Percentiles rank a stretch among this genome's conserved stretches.
Evolutionary conservation across 2,797 vertebrate species (phyloP).

Genomic region (Dicrostonyx torquatus): DNA sequence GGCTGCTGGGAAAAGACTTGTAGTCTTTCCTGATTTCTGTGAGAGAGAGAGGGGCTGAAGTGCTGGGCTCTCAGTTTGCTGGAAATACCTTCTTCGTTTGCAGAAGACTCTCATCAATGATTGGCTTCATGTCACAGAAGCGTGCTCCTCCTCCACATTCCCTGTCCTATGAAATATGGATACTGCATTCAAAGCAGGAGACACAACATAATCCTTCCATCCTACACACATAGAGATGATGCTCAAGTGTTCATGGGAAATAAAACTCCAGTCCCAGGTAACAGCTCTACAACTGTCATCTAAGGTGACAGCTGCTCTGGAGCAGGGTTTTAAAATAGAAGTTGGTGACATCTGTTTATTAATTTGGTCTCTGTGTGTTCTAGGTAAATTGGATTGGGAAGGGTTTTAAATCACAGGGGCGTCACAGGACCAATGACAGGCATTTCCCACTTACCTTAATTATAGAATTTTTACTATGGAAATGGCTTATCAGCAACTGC

Average conservation of each 20-base stretch:
- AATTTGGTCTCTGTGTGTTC: neutral
- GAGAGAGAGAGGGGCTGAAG: neutral
- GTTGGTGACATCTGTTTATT: neutral
- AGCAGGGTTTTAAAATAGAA: neutral
- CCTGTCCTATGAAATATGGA: neutral
- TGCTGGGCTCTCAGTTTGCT: neutral
- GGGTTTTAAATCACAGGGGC: neutral
- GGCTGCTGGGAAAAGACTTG: neutral
- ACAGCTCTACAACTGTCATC: neutral
- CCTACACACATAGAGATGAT: neutral
- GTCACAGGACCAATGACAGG: neutral
- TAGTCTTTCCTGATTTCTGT: neutral
- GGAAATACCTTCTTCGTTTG: neutral
- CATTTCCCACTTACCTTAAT: constrained; percentile 60
- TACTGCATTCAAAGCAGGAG: neutral
- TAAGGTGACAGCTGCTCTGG: neutral
- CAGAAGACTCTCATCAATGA: neutral
- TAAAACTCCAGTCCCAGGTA: neutral
- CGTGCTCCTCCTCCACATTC: neutral
- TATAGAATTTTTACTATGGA: constrained; percentile 44
- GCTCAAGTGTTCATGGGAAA: neutral
- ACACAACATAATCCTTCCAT: neutral
- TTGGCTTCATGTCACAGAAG: neutral
- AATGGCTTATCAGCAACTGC: constrained; percentile 55
- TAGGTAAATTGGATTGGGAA: constrained; percentile 22